Base-by-base conservation (phyloP, 2,888 invertebrate species). In the Drosophila affinis region DNA sequence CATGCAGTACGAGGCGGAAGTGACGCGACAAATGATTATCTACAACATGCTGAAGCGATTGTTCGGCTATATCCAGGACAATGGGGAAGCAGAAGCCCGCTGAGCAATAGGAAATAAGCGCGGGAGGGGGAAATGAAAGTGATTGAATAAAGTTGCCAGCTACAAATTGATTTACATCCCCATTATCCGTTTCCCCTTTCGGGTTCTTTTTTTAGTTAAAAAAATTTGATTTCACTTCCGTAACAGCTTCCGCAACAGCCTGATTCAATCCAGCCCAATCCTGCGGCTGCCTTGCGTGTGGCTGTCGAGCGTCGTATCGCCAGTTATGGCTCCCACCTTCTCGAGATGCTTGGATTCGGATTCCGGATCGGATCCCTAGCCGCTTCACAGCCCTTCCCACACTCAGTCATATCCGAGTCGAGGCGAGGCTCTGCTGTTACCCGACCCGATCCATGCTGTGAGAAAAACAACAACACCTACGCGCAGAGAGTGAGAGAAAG, bases 1-100 rank as follows among this genome's bases (percentile, higher is more conserved):
- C 49, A 91, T 91, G 82, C 81, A 78, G 53, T 90, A 90, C 27
- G 91, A 90, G 61, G 81, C 85, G 57, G 90, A 90, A 75, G 91
- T 90, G 51, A 86, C 90, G 24, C 81, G 89, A 46, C 91, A 90
- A 82, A 88, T 90, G 90, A 85, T 90, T 53, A 75, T 90, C 53
- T 90, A 90, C 48, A 90, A 85, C 61, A 86, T 90, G 88, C 70
- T 90, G 10, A 90, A 91, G 78, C 79, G 89, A 59, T 74, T 90
- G 48, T 90, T 90, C 67, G 90, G 90, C 57, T 91, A 90, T 71
- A 70, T 83, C 7, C 75, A 72, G 56, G 81, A 87, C 18, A 67
- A 67, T 18, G 79, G 75, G 58, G 64, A 78, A 27, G 53, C 34
- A 46, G 17, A 61, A 75, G 58, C 62, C 78, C 21, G 56, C 34